phyloP scores from a whole-genome alignment of 2,797 vertebrate species.

The Distichodus sexfasciatus region DNA sequence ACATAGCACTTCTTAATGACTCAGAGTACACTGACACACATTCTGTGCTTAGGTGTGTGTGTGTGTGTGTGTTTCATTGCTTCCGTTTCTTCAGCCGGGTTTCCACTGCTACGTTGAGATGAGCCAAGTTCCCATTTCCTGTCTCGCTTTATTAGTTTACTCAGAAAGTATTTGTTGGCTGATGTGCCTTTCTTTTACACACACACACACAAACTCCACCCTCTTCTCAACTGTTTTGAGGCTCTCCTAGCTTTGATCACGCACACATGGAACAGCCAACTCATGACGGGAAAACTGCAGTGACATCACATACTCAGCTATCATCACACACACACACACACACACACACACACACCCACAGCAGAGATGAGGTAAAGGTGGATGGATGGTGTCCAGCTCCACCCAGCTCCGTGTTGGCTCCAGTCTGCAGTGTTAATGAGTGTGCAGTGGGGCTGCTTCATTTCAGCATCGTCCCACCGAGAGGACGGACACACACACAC shows the following conservation, averaged over 20 bases:
- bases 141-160: slow-evolving; percentile 9
- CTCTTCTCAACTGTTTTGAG: slow-evolving; percentile 1
- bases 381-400: slow-evolving; percentile 44
- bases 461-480: slow-evolving; percentile 8
- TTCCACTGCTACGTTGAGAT: background rate
- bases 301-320: slow-evolving; percentile 55
- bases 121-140: slow-evolving; percentile 23
- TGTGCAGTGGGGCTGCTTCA: background rate
- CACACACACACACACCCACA: slow-evolving; percentile 38
- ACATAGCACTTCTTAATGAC: slow-evolving; percentile 25
- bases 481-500: background rate
- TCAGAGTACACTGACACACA: background rate
- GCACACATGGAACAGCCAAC: slow-evolving; percentile 37
- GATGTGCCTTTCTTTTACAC: background rate
- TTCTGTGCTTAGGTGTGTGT: background rate
- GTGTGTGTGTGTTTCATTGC: background rate
- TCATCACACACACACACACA: slow-evolving; percentile 19
- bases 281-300: slow-evolving; percentile 44
- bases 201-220: slow-evolving; percentile 5
- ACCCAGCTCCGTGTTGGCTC: slow-evolving; percentile 8
- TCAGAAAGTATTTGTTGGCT: slow-evolving; percentile 15
- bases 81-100: background rate
- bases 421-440: slow-evolving; percentile 13
- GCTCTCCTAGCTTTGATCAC: background rate
- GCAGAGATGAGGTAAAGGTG: slow-evolving; percentile 41